Base-by-base conservation (phyloP, 2,888 invertebrate genomes). In the Doris montereyensis region DNA sequence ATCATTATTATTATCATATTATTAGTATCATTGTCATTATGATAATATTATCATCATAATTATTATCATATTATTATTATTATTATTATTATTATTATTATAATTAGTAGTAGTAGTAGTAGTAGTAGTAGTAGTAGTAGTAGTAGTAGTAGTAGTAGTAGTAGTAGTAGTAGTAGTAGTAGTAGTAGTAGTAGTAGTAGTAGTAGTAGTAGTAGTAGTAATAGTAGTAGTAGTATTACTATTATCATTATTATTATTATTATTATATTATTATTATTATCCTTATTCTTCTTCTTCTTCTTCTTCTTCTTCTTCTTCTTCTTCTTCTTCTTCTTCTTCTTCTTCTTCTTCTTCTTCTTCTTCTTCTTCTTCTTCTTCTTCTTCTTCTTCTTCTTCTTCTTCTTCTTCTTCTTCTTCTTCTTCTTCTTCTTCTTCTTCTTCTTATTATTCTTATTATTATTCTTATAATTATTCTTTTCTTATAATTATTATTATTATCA, bases 141-240 rank as follows among this genome's bases (percentile, higher is more conserved):
- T 52, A 72, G 72, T 52, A 3, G 72, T 72, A 41, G 52, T 72
- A 72, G 72, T 72, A 72, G 52, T 72, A 72, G 52, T 72, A 72
- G 72, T 41, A 72, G 72, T 4, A 72, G 72, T 30, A 72, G 72
- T 30, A 72, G 72, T 41, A 72, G 72, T 72, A 3, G 72, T 72
- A 3, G 72, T 72, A 52, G 62, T 8, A 72, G 72, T 8, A 72
- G 72, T 52, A 72, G 72, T 41, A 72, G 72, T 41, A 72, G 72
- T 41, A 72, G 72, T 72, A 72, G 72, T 72, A 72, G 72, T 26
- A 72, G 57, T 26, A 74, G 32, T 17, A 74, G 74, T 24, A 74
- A 60, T 17, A 74, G 74, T 4, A 74, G 74, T 24, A 74, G 74
- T 60, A 60, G 58, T 26, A 74, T n/a, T n/a, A n/a, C 30, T 21